A percentile compares a stretch with the other conserved stretches of the same genome.
Evolutionary conservation across 1,140 invertebrate species (phyloP).

Genomic region (Euwallacea fornicatus): DNA sequence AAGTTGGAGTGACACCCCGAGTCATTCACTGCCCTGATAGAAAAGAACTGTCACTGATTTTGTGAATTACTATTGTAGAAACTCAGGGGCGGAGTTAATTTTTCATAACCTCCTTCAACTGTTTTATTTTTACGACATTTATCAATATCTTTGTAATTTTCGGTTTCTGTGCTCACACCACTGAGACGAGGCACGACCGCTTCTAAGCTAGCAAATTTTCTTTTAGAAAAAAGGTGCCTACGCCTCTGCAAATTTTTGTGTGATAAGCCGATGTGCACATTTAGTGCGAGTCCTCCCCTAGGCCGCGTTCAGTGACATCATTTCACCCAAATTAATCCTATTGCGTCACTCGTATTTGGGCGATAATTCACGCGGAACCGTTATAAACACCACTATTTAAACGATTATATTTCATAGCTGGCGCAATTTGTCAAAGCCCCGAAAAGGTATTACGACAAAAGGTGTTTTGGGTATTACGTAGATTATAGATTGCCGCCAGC

Average conservation of each 20-base stretch:
- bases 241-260: slow-evolving; percentile 25
- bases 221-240: background rate
- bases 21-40: slow-evolving; percentile 31
- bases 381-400: slow-evolving; percentile 46
- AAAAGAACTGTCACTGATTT: slow-evolving; percentile 29
- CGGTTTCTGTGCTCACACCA: too few species aligned
- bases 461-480: slow-evolving; percentile 39
- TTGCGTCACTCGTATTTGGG: slow-evolving; percentile 43
- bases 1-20: slow-evolving; percentile 37
- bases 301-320: slow-evolving; percentile 39
- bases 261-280: slow-evolving; percentile 16
- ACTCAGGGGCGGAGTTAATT: too few species aligned
- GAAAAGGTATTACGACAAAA: slow-evolving; percentile 41
- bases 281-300: slow-evolving; percentile 31
- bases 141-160: too few species aligned
- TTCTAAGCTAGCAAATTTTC: too few species aligned
- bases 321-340: slow-evolving; percentile 46
- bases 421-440: slow-evolving; percentile 41
- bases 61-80: background rate
- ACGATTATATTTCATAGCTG: slow-evolving; percentile 42
- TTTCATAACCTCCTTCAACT: too few species aligned
- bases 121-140: too few species aligned
- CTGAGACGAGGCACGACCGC: too few species aligned
- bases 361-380: slow-evolving; percentile 44
- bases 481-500: slow-evolving; percentile 36